Base-by-base conservation (phyloP, 2,113 vertebrate genomes). In the Perca schrenkii region DNA sequence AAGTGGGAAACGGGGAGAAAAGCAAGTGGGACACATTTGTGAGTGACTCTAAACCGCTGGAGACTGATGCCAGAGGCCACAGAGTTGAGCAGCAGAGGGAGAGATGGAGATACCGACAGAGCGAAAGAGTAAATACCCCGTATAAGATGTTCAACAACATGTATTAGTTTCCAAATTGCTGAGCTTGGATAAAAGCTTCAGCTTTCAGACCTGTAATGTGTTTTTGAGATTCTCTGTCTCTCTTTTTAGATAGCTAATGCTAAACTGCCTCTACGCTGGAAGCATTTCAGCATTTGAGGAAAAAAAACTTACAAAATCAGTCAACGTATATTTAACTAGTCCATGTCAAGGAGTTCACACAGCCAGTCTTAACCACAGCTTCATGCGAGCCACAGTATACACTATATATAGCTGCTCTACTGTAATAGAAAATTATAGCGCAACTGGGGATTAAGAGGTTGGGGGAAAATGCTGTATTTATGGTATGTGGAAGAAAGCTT, bases 261-360 rank as follows among this genome's bases (percentile, higher is more conserved):
- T 61, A 69, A 83, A 81, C 52, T 43, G 66, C 66, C 14, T 74
- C 70, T 4, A 15, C 11, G 14, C 80, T 82, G 60, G 56, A 64
- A 40, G 52, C 17, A 1, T 82, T 86, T 88, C 66, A 83, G 63
- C 50, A 46, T 86, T 79, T 40, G 22, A 19, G 62, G 74, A 52
- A 63, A 85, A 86, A 88, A 60, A 77, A 80, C 65, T 77, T 47
- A 28, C 81, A 62, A 85, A 86, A 83, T 81, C 76, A 67, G 54
- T 86, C 67, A 82, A 58, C 79, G 79, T 87, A 83, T 88, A 88
- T 91, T 90, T 89, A 91, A 88, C 82, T 74, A 69, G 79, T 70
- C n/a, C 43, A 72, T 84, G 84, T 86, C 75, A 87, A 74, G 62
- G 79, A 88, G 79, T 87, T 88, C 64, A 69, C 72, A 79, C 61